Evolutionary conservation across 1,140 invertebrate species (phyloP), one percentile per base, ranked within the genome.

Genomic region (Augochlora pura): DNA sequence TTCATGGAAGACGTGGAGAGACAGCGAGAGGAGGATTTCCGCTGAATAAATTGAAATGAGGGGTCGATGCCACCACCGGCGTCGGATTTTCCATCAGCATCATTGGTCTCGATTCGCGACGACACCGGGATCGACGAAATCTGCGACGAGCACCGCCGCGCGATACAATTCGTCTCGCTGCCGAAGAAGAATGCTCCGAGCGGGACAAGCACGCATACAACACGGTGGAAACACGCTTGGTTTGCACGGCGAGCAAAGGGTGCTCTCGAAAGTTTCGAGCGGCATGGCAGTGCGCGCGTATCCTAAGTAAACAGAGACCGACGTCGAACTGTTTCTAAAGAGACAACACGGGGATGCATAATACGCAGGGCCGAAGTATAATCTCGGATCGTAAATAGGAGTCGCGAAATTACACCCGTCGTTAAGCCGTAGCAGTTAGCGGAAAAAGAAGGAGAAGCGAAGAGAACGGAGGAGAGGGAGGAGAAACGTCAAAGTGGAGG

Each of bases 351-450:
- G 6, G 38, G 18, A 25, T 42, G 23, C 21, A 16, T 32, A 16
- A 32, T 46, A 12, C 49, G 32, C 14, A n/a, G 25, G 9, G 27
- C 27, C 38, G 59, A 42, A n/a, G 16, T 66, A 74, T 74, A 66
- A 74, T 74, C 39, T 49, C 16, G 57, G 18, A 74, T 52, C 62
- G 18, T 54, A 54, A 54, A 69, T 54, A 54, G 6, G 49, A 72
- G 77, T 72, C 69, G 66, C 32, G 42, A 62, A 71, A 75, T 81
- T 80, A 81, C 76, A 62, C 42, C 64, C 60, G 60, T 81, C 68
- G 54, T 69, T 74, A 74, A 79, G 42, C 32, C 32, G 42, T 59
- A 64, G 32, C 67, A 72, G 32, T 74, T 63, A 68, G 59, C 65
- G 64, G 59, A 46, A 57, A 57, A 57, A 52, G 5, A 14, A 2